These are phyloP conservation scores for Mirza zaza DNA, from an alignment of 2,113 vertebrate species.

Conservation along the genomic window DNA sequence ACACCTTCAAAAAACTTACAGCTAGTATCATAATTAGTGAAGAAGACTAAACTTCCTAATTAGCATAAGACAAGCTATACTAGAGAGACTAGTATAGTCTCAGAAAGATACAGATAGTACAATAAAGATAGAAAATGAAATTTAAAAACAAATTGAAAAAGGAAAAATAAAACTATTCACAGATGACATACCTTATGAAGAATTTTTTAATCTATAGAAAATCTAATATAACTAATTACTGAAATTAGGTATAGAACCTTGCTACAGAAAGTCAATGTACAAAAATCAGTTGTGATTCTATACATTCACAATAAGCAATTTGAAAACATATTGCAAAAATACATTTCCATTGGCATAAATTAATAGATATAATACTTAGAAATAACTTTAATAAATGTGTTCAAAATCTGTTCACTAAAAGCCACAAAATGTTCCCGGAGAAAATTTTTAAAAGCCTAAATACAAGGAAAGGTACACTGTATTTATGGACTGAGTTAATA, in stretches of 20 bases:
- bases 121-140: accelerated
- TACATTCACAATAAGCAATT: not conserved
- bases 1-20: not conserved
- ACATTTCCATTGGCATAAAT: not conserved
- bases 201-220: not conserved
- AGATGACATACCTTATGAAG: not conserved
- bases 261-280: not conserved
- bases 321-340: not conserved
- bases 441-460: not conserved
- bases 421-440: not conserved
- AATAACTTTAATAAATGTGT: not conserved
- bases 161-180: not conserved
- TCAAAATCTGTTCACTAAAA: not conserved
- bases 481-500: not conserved
- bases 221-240: not conserved
- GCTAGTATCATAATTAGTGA: not conserved
- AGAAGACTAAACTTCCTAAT: not conserved
- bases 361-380: not conserved
- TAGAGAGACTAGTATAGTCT: too few relatives aligned
- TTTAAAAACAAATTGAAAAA: not conserved
- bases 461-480: not conserved
- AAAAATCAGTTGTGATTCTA: not conserved
- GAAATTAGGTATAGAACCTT: not conserved
- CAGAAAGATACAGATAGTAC: accelerated
- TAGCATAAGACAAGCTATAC: accelerated